These are phyloP conservation scores for Hydrochoerus hydrochaeris DNA, from an alignment of 2,113 vertebrate genomes.

Conservation along the genomic window DNA sequence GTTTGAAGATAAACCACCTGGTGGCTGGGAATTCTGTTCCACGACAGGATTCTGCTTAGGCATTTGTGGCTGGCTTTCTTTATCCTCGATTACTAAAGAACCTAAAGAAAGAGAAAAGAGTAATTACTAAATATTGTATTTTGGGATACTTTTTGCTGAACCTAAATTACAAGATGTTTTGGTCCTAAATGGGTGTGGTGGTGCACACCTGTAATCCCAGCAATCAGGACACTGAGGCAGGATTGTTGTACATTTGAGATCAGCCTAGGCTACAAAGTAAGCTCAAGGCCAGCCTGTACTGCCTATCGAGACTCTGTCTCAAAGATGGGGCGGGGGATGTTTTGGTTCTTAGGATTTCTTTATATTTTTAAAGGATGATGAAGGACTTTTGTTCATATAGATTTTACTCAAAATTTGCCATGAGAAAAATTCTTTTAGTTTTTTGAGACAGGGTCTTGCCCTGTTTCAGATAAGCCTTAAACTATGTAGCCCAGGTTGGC, in stretches of 20 bases:
- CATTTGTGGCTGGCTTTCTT: conserved; percentile 86
- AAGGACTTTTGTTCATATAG: conserved; percentile 6
- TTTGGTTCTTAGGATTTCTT: not conserved
- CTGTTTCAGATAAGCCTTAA: not conserved
- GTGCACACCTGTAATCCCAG: too few species aligned
- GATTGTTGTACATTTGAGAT: too few species aligned
- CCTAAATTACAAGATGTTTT: conserved; percentile 35
- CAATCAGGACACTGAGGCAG: too few species aligned
- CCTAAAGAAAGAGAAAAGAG: conserved; percentile 83
- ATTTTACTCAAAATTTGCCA: conserved; percentile 10
- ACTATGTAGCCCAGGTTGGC: not conserved
- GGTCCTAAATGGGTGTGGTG: not conserved
- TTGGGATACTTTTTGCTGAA: not conserved
- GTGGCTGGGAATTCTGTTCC: conserved; percentile 85
- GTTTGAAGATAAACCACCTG: conserved; percentile 86
- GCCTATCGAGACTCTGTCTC: too few species aligned
- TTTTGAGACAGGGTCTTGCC: not conserved
- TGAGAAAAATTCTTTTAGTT: not conserved
- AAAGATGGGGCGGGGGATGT: not conserved
- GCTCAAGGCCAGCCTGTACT: too few species aligned
- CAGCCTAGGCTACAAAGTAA: too few species aligned
- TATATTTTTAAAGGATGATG: not conserved
- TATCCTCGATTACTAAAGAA: conserved; percentile 90
- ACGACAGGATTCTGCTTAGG: conserved; percentile 85
- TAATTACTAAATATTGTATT: not conserved